Conservation (phyloP, 1,140 invertebrate genomes). For the Andricus grossulariae region DNA sequence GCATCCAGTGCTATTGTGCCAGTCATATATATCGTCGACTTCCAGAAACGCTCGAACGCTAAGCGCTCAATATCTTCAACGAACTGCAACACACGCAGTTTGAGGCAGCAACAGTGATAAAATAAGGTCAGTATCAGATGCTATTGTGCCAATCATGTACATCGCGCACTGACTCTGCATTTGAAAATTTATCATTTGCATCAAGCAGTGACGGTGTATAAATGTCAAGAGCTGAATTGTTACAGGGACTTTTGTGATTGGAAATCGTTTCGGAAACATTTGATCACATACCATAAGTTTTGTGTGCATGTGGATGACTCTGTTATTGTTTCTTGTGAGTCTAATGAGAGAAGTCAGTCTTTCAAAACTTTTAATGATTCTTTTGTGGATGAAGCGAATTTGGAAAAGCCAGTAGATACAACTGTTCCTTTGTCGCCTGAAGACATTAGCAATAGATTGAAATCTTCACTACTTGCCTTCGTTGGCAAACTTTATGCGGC, state of each 20-base stretch:
- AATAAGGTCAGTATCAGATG: too few relatives aligned
- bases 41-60: too few relatives aligned
- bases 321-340: not conserved
- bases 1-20: too few relatives aligned
- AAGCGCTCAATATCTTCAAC: too few relatives aligned
- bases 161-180: slow-evolving; percentile 16
- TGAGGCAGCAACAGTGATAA: too few relatives aligned
- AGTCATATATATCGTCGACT: too few relatives aligned
- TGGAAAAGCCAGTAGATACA: not conserved
- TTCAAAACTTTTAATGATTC: too few relatives aligned
- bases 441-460: not conserved
- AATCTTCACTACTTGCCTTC: not conserved
- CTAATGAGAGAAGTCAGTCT: not conserved
- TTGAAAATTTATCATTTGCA: slow-evolving; percentile 3
- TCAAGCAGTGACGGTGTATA: not conserved
- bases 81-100: too few relatives aligned
- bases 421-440: not conserved
- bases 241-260: slow-evolving; percentile 15
- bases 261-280: slow-evolving; percentile 14
- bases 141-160: too few relatives aligned
- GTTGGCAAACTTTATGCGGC: not conserved
- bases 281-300: not conserved
- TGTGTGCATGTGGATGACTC: not conserved
- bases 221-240: slow-evolving; percentile 14
- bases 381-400: too few relatives aligned